Percentiles rank a stretch among this genome's conserved stretches.
These are phyloP conservation scores for Bombylius discolor DNA, from an alignment of 2,888 invertebrate genomes.

Conservation along the genomic window DNA sequence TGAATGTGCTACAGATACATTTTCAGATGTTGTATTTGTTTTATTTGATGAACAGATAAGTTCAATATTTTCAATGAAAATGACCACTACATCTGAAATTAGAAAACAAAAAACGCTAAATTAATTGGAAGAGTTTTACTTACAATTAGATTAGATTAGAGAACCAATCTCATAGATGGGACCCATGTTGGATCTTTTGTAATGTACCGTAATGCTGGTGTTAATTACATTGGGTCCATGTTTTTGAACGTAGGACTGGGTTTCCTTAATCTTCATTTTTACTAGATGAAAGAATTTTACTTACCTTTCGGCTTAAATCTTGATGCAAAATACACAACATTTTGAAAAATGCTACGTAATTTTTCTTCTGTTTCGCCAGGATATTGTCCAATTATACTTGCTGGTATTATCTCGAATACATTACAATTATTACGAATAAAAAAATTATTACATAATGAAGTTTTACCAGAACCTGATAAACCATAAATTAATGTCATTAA, in stretches of 20 bases:
- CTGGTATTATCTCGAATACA: slow-evolving; percentile 36
- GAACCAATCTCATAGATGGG: too few relatives aligned
- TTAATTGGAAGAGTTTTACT: too few relatives aligned
- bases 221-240: too few relatives aligned
- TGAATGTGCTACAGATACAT: slow-evolving; percentile 28
- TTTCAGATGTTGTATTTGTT: slow-evolving; percentile 13
- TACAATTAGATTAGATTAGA: too few relatives aligned
- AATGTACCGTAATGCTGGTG: too few relatives aligned
- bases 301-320: slow-evolving; percentile 27
- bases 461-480: slow-evolving; percentile 47
- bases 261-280: too few relatives aligned
- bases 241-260: too few relatives aligned
- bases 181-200: too few relatives aligned
- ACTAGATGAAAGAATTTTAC: not conserved
- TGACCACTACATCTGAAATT: slow-evolving; percentile 28
- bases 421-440: slow-evolving; percentile 36
- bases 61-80: slow-evolving; percentile 37
- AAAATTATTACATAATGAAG: slow-evolving; percentile 39
- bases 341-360: slow-evolving; percentile 37
- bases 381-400: slow-evolving; percentile 36
- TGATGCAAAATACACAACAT: slow-evolving; percentile 28
- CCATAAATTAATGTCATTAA: slow-evolving; percentile 31
- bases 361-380: slow-evolving; percentile 42
- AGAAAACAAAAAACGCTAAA: too few relatives aligned
- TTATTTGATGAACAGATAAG: slow-evolving; percentile 34